These are phyloP conservation scores for Brachionus plicatilis DNA, from an alignment of 1,140 invertebrate species.

Conservation along the genomic window DNA sequence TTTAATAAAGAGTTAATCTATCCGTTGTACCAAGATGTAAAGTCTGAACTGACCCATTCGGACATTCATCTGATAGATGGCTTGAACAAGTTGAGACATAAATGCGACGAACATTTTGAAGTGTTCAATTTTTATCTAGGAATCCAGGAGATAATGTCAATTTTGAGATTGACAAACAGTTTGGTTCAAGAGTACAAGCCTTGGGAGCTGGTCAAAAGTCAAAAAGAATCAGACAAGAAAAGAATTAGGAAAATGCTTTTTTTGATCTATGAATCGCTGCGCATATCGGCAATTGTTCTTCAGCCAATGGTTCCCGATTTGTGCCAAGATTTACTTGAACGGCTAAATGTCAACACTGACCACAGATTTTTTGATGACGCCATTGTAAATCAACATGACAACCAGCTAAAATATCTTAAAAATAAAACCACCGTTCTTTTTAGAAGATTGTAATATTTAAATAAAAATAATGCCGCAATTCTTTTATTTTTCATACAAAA, in stretches of 20 bases:
- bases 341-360: neutral
- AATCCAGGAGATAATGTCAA: neutral
- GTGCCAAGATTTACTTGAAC: neutral
- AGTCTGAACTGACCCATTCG: neutral
- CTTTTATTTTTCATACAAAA: neutral
- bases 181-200: slow-evolving; percentile 29
- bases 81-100: neutral
- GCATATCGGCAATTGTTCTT: neutral
- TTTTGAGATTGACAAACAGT: neutral
- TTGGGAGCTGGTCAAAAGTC: slow-evolving; percentile 29
- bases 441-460: neutral
- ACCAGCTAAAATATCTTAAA: neutral
- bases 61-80: neutral
- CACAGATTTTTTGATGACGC: neutral
- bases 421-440: neutral
- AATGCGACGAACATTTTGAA: slow-evolving; percentile 8
- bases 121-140: slow-evolving; percentile 29
- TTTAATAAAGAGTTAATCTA: neutral
- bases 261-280: slow-evolving; percentile 3
- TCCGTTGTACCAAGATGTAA: neutral
- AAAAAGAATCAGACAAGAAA: neutral
- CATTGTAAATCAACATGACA: neutral
- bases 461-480: neutral
- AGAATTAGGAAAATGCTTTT: slow-evolving; percentile 5
- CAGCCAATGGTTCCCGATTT: slow-evolving; percentile 34